Conservation (phyloP, 2,888 invertebrate genomes). For the Nemapogon koenigi region DNA sequence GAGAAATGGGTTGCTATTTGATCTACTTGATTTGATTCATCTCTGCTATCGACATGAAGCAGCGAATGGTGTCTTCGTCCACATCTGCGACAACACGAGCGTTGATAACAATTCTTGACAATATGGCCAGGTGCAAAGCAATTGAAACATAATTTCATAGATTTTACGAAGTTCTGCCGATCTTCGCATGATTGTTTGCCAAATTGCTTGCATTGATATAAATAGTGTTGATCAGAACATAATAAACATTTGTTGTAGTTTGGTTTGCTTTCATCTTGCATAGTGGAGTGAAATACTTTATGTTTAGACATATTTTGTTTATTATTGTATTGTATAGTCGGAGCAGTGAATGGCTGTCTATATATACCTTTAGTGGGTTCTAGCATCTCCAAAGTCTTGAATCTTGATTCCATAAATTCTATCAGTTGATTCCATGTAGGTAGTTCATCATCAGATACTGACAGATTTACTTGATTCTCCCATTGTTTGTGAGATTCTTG, state of each 20-base stretch:
- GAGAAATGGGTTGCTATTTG: no score
- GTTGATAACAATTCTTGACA: background rate
- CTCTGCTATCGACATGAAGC: background rate
- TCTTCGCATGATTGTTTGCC: conserved; percentile 3
- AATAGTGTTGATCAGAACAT: conserved; percentile 12
- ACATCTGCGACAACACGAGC: background rate
- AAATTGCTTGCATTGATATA: conserved; percentile 15
- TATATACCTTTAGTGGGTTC: conserved; percentile 3
- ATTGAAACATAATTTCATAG: no score
- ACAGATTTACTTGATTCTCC: conserved; percentile 13
- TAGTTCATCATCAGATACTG: background rate
- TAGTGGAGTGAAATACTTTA: conserved; percentile 12
- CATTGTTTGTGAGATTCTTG: conserved; percentile 17
- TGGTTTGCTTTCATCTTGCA: conserved; percentile 3
- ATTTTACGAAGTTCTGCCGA: conserved; percentile 14
- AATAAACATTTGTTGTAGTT: conserved; percentile 7
- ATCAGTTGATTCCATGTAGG: conserved; percentile 10
- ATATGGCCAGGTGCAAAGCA: background rate
- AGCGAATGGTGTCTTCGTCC: background rate
- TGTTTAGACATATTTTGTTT: no score
- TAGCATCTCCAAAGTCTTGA: conserved; percentile 13
- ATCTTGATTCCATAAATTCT: conserved; percentile 13
- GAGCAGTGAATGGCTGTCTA: no score
- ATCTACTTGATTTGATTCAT: no score
- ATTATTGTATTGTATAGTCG: background rate